These are phyloP conservation scores for Saccostrea cuccullata DNA, from an alignment of 1,140 invertebrate species.

Conservation along the genomic window DNA sequence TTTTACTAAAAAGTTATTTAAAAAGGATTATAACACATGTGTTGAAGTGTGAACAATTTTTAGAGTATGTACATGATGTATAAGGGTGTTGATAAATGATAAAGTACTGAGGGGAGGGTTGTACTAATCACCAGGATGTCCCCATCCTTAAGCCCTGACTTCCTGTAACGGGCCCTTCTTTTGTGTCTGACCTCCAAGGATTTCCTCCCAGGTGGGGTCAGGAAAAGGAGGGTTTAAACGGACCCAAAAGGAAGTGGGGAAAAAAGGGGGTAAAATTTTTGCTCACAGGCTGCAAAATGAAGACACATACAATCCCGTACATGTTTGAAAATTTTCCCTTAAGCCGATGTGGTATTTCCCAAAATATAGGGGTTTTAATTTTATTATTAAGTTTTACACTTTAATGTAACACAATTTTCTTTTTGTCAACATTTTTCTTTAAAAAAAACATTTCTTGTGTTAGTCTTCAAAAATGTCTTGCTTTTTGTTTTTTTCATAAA, in stretches of 20 bases:
- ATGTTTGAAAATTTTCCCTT: background rate
- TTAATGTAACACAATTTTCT: too few relatives aligned
- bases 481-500: too few relatives aligned
- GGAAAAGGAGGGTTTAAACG: background rate
- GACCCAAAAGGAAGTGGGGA: background rate
- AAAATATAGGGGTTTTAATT: background rate
- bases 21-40: too few relatives aligned
- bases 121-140: background rate
- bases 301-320: background rate
- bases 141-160: background rate
- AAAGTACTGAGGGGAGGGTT: background rate
- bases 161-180: background rate
- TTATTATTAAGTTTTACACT: too few relatives aligned
- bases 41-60: too few relatives aligned
- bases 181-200: background rate
- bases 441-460: too few relatives aligned
- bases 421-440: too few relatives aligned
- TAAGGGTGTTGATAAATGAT: background rate
- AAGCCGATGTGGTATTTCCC: background rate
- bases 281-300: background rate
- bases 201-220: constrained; percentile 9
- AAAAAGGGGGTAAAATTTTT: background rate
- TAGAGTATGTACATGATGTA: too few relatives aligned
- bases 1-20: too few relatives aligned
- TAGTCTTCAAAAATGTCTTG: too few relatives aligned